phyloP scores from a whole-genome alignment of 1,140 invertebrate genomes.

The Cyclina sinensis region DNA sequence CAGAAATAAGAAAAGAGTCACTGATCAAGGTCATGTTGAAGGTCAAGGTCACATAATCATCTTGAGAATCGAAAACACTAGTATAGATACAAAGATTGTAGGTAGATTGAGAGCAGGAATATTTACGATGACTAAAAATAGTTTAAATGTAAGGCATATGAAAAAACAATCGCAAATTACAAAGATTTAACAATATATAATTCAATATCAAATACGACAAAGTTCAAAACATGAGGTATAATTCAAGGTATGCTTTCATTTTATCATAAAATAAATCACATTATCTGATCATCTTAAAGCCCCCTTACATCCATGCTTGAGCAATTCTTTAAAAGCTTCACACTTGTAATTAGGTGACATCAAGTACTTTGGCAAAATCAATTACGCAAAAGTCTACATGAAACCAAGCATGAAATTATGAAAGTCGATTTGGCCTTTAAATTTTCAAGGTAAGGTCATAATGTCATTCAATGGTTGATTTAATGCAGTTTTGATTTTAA shows the following conservation, averaged over 20 bases:
- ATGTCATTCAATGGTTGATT: background rate
- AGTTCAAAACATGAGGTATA: too few species aligned
- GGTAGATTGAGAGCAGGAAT: too few species aligned
- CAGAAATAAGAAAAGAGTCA: too few species aligned
- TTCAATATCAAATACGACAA: too few species aligned
- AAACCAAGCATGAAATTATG: constrained; percentile 1
- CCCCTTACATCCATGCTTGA: background rate
- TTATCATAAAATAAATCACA: constrained; percentile 6
- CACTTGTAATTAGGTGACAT: background rate
- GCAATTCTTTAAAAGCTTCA: background rate
- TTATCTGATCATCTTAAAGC: background rate
- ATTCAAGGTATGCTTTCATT: background rate
- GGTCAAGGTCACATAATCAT: too few species aligned
- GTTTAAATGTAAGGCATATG: too few species aligned
- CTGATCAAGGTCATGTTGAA: too few species aligned
- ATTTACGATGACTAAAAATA: too few species aligned
- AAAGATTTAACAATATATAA: too few species aligned
- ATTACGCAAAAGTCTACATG: constrained; percentile 2
- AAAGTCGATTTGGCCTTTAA: background rate
- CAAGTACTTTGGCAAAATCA: background rate
- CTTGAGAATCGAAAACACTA: too few species aligned
- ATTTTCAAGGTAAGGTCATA: background rate
- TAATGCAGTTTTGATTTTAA: background rate
- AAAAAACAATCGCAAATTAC: too few species aligned
- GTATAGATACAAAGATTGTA: too few species aligned